phyloP scores from a whole-genome alignment of 2,797 vertebrate genomes.

The Sebastolobus alascanus region DNA sequence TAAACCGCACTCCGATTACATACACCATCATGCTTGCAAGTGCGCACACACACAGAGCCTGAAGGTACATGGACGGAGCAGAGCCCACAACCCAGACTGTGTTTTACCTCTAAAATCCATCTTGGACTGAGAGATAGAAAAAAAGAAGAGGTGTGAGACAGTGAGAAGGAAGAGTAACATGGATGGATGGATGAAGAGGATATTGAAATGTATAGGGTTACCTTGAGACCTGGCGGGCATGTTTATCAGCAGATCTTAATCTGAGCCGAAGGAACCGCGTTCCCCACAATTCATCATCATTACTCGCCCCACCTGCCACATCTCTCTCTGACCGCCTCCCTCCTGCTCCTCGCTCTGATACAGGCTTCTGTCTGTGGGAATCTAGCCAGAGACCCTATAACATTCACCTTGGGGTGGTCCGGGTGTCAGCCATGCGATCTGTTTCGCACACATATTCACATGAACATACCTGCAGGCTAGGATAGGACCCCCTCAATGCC shows the following conservation, averaged over 20 bases:
- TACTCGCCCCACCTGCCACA: slow-evolving; percentile 69
- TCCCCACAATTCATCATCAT: slow-evolving; percentile 80
- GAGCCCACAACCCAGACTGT: neutral
- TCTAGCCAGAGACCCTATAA: slow-evolving; percentile 31
- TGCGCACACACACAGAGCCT: slow-evolving; percentile 1
- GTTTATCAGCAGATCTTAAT: slow-evolving; percentile 87
- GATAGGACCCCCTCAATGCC: slow-evolving; percentile 29
- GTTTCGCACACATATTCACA: slow-evolving; percentile 71
- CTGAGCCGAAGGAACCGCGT: slow-evolving; percentile 76
- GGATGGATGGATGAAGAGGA: slow-evolving; percentile 31
- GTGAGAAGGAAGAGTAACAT: slow-evolving; percentile 32
- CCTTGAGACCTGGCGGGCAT: slow-evolving; percentile 74
- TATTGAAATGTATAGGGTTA: slow-evolving; percentile 74
- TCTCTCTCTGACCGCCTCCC: slow-evolving; percentile 42
- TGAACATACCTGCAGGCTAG: slow-evolving; percentile 69
- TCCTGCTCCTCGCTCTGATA: slow-evolving; percentile 34
- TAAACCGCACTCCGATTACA: slow-evolving; percentile 40
- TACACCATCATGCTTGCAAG: slow-evolving; percentile 17
- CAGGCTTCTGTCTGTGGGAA: slow-evolving; percentile 45
- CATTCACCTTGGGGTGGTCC: slow-evolving; percentile 66
- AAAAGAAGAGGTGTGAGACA: slow-evolving; percentile 23
- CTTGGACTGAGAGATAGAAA: neutral
- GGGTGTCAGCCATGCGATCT: slow-evolving; percentile 66
- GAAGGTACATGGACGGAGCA: slow-evolving; percentile 4
- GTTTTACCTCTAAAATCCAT: slow-evolving; percentile 11